Evolutionary conservation across 2,888 invertebrate genomes (phyloP), one percentile per base, ranked within the genome.

Genomic region (Drosophila trichaetosa): DNA sequence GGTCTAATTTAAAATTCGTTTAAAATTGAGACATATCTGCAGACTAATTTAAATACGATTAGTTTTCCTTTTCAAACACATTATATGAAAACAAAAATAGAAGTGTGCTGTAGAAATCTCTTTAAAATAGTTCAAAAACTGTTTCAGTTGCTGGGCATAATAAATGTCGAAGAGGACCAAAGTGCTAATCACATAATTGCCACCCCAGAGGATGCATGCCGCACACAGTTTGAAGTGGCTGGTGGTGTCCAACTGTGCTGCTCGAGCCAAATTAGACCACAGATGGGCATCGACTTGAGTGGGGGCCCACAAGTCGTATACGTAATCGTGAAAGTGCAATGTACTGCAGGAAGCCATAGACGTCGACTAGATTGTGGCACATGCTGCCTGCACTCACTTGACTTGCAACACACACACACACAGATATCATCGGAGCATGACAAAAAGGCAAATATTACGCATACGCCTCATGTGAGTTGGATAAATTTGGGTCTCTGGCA

Each of bases 401-500:
- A 48, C 49, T 38, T 53, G 48, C 48, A 46, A 36, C 40, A 62
- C 27, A 42, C 33, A 51, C 21, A 33, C 13, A 5, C 40, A 10
- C 54, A 54, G 69, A 71, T 70, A 69, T 61, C 46, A 79, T 74
- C 77, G 48, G 73, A 57, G 51, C 63, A 69, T 69, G 63, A 46
- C 56, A 34, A 66, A 72, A 65, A 60, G 59, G 59, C 66, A 59
- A 66, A 67, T 81, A 81, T 87, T 87, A 87, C 84, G 82, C 87
- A 81, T 81, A 83, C 82, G 79, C 67, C 73, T 69, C 42, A 64
- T 67, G 56, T 63, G 56, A 59, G 60, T 76, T 49, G 54, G 67
- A 31, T 53, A 69, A 80, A 85, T 83, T 85, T 82, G 80, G 88
- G 83, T 84, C 75, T 83, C 57, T 83, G 63, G 82, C 81, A 75